phyloP scores from a whole-genome alignment of 2,888 invertebrate species.

The Dryobotodes eremita region DNA sequence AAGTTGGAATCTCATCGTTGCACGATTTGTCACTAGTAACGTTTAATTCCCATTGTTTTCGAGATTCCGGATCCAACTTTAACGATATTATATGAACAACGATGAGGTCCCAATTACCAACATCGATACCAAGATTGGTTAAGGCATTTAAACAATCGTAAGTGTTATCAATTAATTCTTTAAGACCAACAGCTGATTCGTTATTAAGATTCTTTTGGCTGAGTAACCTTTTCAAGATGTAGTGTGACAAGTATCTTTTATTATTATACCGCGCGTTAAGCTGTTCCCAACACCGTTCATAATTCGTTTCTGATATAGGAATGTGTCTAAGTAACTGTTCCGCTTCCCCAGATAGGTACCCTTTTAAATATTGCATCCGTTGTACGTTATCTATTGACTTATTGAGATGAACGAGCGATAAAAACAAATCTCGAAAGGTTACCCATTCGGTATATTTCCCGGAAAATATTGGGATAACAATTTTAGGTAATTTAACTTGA shows the following conservation, averaged over 20 bases:
- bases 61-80: conserved; percentile 1
- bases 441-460: not conserved
- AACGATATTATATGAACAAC: not conserved
- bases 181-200: conserved; percentile 1
- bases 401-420: not conserved
- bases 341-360: conserved; percentile 5
- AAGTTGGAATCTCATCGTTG: not conserved
- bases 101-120: not conserved
- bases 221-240: not conserved
- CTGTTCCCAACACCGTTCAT: conserved; percentile 3
- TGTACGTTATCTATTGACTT: conserved; percentile 11
- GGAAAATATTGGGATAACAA: not conserved
- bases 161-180: conserved; percentile 1
- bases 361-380: conserved; percentile 11
- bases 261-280: conserved; percentile 1
- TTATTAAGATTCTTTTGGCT: not conserved
- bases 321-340: conserved; percentile 11
- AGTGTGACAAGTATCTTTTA: conserved; percentile 7
- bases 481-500: conserved; percentile 5
- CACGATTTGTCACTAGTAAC: not conserved
- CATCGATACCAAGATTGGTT: not conserved
- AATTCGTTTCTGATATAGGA: not conserved
- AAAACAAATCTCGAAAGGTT: conserved; percentile 5
- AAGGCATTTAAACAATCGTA: not conserved
- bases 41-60: conserved; percentile 10